Evolutionary conservation across 2,888 invertebrate genomes (phyloP), one percentile per base, ranked within the genome.

Genomic region (Lepidocyrtoides sp.): DNA sequence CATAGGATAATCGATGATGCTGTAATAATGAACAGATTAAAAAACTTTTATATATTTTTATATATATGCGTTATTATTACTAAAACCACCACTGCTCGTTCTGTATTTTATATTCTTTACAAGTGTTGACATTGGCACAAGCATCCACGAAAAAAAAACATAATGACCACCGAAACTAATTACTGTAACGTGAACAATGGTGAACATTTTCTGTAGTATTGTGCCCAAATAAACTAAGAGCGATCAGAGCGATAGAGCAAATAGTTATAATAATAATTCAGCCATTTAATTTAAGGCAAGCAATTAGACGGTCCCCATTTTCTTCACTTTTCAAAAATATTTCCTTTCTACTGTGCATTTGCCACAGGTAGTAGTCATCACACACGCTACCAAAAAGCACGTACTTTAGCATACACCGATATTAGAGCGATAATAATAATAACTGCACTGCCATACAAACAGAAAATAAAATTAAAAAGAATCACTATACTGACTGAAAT

Each of bases 51-150:
- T n/a, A n/a, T n/a, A n/a, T n/a, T n/a, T n/a, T 26, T 44, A 8
- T 87, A 60, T 79, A 66, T 57, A 29, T 51, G 17, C 41, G 54
- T 14, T 54, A 77, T 51, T 51, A 14, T 8, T 29, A n/a, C n/a
- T n/a, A n/a, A n/a, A n/a, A n/a, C n/a, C n/a, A 57, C 57, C 10
- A 20, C 23, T 5, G 41, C 14, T 44, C 44, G 12, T 20, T 54
- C n/a, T n/a, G 29, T 29, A 75, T 12, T 75, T 75, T 12, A 32
- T 41, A 86, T 86, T 86, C 85, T 26, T 48, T 44, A 17, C 79
- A 63, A 63, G 87, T 87, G 87, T 79, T 87, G 87, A 87, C 87
- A 87, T 86, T 87, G 87, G 79, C 63, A 23, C 32, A 23, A 26
- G 32, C 60, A 44, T 57, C 2, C 32, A 83, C 20, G 2, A 57